Base-by-base conservation (phyloP, 2,113 vertebrate species). In the Girardinichthys multiradiatus region DNA sequence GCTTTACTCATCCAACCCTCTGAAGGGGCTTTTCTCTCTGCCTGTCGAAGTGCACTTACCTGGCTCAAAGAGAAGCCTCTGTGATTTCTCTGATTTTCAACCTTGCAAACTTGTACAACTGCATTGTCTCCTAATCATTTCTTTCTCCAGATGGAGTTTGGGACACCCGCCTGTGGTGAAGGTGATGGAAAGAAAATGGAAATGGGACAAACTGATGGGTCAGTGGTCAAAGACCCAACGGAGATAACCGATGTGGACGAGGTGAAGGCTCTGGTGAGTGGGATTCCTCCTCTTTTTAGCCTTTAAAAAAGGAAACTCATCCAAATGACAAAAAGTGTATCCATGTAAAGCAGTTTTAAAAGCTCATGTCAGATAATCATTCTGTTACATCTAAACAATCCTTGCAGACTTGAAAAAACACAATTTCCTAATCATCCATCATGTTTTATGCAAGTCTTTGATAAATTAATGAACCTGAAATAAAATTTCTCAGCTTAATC, bases 211-310 rank as follows among this genome's bases (percentile, higher is more conserved):
- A 66, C 57, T 33, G 39, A 3, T 17, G 77, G 77, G 72, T 80
- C 81, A 65, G 68, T 12, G 61, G 84, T 78, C 68, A 86, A 81
- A 80, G 85, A 85, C 65, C 31, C 72, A 59, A 64, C 85, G 57
- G 72, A 90, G 75, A 90, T 83, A 71, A 86, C 75, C 26, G 90
- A 94, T 26, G 31, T 62, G 28, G 24, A 42, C 28, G 86, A 91
- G 81, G 65, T 92, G 48, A 91, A 92, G 74, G 77, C 73, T 39
- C 82, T 91, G 91, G 93, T 94, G 83, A 93, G 93, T 85, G 68
- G 57, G 33, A 54, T 17, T 57, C 33, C 19, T 63, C 30, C 28
- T 29, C 45, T 68, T 58, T 35, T 51, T 33, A 54, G 9, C 15
- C 3, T 12, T 26, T 48, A 29, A 54, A 9, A 54, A 54, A 17